Base-by-base conservation (phyloP, 2,113 vertebrate genomes). In the Vimba vimba region DNA sequence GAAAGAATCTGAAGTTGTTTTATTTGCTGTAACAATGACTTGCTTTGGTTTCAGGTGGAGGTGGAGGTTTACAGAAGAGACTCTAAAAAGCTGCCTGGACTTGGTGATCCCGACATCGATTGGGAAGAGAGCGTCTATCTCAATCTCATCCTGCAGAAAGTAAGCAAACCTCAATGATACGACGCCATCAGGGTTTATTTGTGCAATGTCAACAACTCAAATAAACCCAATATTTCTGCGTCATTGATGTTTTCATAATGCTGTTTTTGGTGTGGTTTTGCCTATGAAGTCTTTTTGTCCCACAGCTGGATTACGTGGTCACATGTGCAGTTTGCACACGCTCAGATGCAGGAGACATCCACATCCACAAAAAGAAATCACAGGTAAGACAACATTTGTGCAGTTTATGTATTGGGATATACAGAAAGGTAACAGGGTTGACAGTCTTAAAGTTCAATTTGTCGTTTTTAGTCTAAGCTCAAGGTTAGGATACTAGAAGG, bases 91-190 rank as follows among this genome's bases (percentile, higher is more conserved):
- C 96, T 99, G 62, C 98, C 98, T 0, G 98, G 98, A 57, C 94
- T 99, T 2, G 98, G 98, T 0, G 98, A 99, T 87, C 98, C 98
- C 0, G 98, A 99, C 90, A 99, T 99, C 3, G 98, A 99, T 93
- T 99, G 98, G 98, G 98, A 99, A 90, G 98, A 99, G 93, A 99
- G 97, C 0, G 98, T 99, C 85, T 99, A 97, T 95, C 91, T 99
- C 91, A 99, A 99, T 83, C 97, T 99, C 68, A 96, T 99, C 89
- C 93, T 99, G 30, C 98, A 99, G 94, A 99, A 99, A 96, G 98
- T 99, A 25, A 4, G 1, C 17, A 25, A 39, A 36, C 0, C 6
- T 80, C 1, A 52, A 13, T 30, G 30, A 15, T 60, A 6, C 27
- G 11, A 25, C 0, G 13, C 30, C 6, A 36, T 21, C 15, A 23